Percentiles rank a stretch among this genome's conserved stretches.
Evolutionary conservation across 2,113 vertebrate species (phyloP).

Genomic region (Pterophyllum scalare): DNA sequence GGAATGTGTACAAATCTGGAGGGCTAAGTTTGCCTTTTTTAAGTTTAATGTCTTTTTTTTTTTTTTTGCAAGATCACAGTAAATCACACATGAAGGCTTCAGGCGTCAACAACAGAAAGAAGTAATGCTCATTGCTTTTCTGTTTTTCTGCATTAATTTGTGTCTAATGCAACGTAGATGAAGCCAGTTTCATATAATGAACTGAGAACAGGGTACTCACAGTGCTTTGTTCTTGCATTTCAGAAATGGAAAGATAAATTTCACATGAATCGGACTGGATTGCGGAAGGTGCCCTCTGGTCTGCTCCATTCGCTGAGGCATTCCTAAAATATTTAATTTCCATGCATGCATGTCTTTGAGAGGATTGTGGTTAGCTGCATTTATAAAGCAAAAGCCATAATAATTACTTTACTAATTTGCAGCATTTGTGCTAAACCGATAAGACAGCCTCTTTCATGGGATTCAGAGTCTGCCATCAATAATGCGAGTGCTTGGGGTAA

Average conservation of each 20-base stretch:
- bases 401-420: conserved; percentile 75
- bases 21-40: not conserved
- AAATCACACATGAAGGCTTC: conserved; percentile 45
- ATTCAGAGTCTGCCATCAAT: conserved; percentile 63
- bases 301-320: conserved; percentile 27
- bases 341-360: conserved; percentile 51
- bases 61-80: not conserved
- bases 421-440: conserved; percentile 69
- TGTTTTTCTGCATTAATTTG: conserved; percentile 54
- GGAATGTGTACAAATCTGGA: conserved; percentile 13
- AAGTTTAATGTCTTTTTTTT: conserved; percentile 6
- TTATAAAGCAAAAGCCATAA: conserved; percentile 64
- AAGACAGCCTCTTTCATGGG: conserved; percentile 66
- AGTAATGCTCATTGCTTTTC: conserved; percentile 12
- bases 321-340: conserved; percentile 59
- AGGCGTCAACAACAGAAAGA: conserved; percentile 50
- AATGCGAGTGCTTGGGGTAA: conserved; percentile 62
- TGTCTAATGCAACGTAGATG: conserved; percentile 34
- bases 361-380: conserved; percentile 50
- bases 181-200: conserved; percentile 28
- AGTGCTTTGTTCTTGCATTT: conserved; percentile 18
- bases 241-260: conserved; percentile 42
- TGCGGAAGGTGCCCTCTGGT: conserved; percentile 55
- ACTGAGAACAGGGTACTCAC: not conserved
- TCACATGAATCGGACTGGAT: conserved; percentile 25